Conservation (phyloP, 2,797 vertebrate species). For the Sebastes ruberrimus region DNA sequence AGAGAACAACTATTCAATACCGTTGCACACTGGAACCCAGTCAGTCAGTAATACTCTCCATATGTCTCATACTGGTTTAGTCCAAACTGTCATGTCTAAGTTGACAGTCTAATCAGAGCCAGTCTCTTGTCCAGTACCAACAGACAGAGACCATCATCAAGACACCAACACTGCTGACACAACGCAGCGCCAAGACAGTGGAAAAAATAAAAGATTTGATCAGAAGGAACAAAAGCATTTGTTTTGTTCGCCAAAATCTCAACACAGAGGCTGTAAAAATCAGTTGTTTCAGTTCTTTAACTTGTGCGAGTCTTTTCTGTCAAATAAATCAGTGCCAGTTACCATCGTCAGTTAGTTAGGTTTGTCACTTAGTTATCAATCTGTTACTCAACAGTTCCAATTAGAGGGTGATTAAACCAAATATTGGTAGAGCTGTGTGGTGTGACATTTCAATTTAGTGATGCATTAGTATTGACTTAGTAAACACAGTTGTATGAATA, state of each 20-base stretch:
- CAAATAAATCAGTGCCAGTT: not conserved
- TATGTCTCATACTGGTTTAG: constrained; percentile 51
- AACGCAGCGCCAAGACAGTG: not conserved
- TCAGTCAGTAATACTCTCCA: constrained; percentile 67
- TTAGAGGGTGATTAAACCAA: not conserved
- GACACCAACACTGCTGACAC: constrained; percentile 4
- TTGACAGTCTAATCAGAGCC: constrained; percentile 82
- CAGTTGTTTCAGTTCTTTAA: not conserved
- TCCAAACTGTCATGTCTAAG: constrained; percentile 59
- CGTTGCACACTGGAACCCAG: constrained; percentile 54
- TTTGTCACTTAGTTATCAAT: not conserved
- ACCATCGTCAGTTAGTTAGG: not conserved
- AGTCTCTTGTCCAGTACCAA: constrained; percentile 59
- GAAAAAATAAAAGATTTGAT: not conserved
- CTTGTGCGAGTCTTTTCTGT: not conserved
- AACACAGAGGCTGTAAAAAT: not conserved
- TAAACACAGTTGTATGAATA: not conserved
- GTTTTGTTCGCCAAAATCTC: constrained; percentile 3
- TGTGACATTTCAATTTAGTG: not conserved
- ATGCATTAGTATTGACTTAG: not conserved
- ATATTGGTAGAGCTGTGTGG: not conserved
- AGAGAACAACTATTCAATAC: constrained; percentile 54
- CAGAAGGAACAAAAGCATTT: constrained; percentile 3
- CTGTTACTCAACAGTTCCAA: not conserved
- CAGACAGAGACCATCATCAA: constrained; percentile 21